Conservation (phyloP, 2,888 invertebrate genomes). For the Heliconius aoede region DNA sequence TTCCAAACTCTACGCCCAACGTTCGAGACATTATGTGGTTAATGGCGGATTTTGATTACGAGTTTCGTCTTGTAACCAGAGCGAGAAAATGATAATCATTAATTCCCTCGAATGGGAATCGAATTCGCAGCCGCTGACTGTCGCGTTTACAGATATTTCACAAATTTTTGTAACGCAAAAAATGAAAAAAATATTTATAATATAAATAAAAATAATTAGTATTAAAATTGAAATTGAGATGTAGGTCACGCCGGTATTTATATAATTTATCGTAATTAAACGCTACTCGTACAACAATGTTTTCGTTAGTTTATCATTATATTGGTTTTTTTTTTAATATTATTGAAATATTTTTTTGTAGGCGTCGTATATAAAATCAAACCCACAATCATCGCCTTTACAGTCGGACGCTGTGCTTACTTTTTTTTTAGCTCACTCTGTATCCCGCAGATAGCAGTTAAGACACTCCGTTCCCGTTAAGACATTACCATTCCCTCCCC, state of each 20-base stretch:
- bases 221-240: conserved; percentile 13
- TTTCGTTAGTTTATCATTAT: neutral
- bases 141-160: no score
- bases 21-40: neutral
- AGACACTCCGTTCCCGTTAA: no score
- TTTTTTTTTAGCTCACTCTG: no score
- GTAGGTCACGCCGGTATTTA: conserved; percentile 3
- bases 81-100: neutral
- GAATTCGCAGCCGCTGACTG: neutral
- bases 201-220: neutral
- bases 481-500: neutral
- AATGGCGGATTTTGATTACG: neutral
- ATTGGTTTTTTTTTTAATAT: neutral
- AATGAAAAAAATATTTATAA: neutral
- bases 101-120: neutral
- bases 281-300: neutral
- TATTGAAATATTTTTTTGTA: neutral
- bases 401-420: no score
- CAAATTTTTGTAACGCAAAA: no score
- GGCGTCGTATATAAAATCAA: no score
- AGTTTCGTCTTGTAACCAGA: neutral
- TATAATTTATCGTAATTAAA: conserved; percentile 8
- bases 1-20: no score
- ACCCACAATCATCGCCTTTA: no score
- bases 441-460: no score